These are phyloP conservation scores for Agriopis leucophaearia DNA, from an alignment of 2,888 invertebrate species.

Conservation along the genomic window DNA sequence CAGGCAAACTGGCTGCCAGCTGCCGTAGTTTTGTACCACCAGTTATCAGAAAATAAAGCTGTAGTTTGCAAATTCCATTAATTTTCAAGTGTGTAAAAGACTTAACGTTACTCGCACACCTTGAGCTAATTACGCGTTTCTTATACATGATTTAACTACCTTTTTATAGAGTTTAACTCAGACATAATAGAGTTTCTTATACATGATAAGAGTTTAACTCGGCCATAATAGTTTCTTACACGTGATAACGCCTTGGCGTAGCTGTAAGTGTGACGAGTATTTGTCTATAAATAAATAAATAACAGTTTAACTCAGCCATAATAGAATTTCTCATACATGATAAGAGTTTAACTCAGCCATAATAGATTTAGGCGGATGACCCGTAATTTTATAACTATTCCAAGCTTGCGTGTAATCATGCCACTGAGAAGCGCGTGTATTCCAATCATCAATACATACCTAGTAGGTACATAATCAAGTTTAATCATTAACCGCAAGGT, in stretches of 20 bases:
- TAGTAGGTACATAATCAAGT: conserved; percentile 47
- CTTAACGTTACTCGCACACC: neutral
- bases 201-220: neutral
- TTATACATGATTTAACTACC: neutral
- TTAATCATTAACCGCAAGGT: conserved; percentile 52
- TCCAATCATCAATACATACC: conserved; percentile 38
- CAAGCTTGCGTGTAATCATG: conserved; percentile 28
- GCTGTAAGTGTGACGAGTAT: too few species aligned
- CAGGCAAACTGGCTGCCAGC: conserved; percentile 3
- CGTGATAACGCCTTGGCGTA: too few species aligned
- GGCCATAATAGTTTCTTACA: too few species aligned
- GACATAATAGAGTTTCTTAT: too few species aligned
- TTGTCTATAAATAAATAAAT: too few species aligned
- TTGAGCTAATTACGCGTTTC: conserved; percentile 1
- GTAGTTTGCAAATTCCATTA: neutral
- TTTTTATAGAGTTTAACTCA: neutral
- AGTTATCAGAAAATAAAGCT: neutral
- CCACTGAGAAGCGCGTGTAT: conserved; percentile 13
- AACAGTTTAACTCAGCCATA: too few species aligned
- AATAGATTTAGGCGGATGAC: neutral
- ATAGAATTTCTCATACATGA: neutral
- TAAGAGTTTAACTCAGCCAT: neutral
- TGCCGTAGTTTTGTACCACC: neutral
- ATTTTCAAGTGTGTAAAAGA: neutral
- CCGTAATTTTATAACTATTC: neutral